Base-by-base conservation (phyloP, 2,888 invertebrate genomes). In the Eilema sororculum region DNA sequence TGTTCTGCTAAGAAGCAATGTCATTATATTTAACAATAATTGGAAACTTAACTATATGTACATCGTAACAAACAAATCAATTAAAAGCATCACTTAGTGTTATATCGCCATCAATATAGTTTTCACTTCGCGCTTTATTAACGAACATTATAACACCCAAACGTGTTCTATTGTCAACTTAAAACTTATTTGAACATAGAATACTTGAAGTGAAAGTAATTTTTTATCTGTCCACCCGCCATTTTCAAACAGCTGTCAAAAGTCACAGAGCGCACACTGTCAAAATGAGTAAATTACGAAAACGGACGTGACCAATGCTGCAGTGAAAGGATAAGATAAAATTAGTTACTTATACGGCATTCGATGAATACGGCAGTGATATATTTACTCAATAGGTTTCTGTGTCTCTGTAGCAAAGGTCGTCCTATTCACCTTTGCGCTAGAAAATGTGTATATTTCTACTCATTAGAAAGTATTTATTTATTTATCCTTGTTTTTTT, bases 181-280 rank as follows among this genome's bases (percentile, higher is more conserved):
- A 78, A 82, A 86, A 85, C 78, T 79, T 76, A 82, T 82, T 81
- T 79, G 85, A 81, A 80, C 84, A 89, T 87, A 86, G 84, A 85
- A 85, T 86, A 79, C 33, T 37, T 37, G 1, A 74, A 85, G 93
- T 89, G 93, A 93, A 93, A 93, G 93, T 90, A 81, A 80, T 88
- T 83, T 57, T 81, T 80, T 83, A 79, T 83, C 76, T 78, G 78
- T 69, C 67, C 67, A 67, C 59, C 78, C 75, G 83, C 81, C 81
- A 85, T 86, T 82, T 86, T 87, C 75, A 79, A 82, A 84, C 79
- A 87, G 84, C 86, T 89, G 88, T 87, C 88, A 90, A 84, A 87
- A 86, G 75, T 33, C 52, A 10, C 16, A 56, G 28, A 57, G 80
- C 72, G 78, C 78, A 78, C 79, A 80, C 76, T 84, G 84, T 83